These are phyloP conservation scores for Thalpophila matura DNA, from an alignment of 2,888 invertebrate genomes.

Conservation along the genomic window DNA sequence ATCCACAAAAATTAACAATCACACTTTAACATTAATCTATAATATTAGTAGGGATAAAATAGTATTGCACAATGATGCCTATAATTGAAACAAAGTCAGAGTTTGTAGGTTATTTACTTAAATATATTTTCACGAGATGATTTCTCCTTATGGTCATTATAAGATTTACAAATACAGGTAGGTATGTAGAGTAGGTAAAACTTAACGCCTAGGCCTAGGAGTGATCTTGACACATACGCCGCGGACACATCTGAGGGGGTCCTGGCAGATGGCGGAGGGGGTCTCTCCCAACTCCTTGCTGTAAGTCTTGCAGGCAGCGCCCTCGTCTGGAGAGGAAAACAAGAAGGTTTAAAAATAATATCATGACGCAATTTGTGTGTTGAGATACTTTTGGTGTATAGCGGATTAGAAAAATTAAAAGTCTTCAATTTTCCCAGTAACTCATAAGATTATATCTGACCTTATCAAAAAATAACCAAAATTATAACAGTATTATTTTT, in stretches of 20 bases:
- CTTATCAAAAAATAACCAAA: conserved; percentile 16
- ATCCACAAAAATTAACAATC: no score
- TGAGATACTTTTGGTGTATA: neutral
- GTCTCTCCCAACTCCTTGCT: conserved; percentile 86
- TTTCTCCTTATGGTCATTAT: neutral
- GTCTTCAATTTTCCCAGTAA: conserved; percentile 3
- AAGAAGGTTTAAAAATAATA: neutral
- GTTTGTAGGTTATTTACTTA: conserved; percentile 7
- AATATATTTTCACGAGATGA: neutral
- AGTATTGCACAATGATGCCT: no score
- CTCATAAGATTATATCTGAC: conserved; percentile 18
- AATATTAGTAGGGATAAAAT: no score
- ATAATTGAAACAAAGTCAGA: neutral
- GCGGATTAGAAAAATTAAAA: conserved; percentile 17
- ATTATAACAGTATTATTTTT: conserved; percentile 7
- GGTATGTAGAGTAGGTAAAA: conserved; percentile 1
- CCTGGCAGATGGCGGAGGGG: conserved; percentile 82
- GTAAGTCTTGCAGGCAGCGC: conserved; percentile 81
- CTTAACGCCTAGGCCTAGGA: conserved; percentile 71
- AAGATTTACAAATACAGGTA: conserved; percentile 9
- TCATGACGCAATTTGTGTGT: neutral
- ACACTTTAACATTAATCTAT: no score
- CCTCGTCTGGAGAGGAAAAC: conserved; percentile 71
- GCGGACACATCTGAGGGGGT: conserved; percentile 76
- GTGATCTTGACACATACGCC: conserved; percentile 78